phyloP scores from a whole-genome alignment of 2,888 invertebrate species.

The Chalcis sispes region DNA sequence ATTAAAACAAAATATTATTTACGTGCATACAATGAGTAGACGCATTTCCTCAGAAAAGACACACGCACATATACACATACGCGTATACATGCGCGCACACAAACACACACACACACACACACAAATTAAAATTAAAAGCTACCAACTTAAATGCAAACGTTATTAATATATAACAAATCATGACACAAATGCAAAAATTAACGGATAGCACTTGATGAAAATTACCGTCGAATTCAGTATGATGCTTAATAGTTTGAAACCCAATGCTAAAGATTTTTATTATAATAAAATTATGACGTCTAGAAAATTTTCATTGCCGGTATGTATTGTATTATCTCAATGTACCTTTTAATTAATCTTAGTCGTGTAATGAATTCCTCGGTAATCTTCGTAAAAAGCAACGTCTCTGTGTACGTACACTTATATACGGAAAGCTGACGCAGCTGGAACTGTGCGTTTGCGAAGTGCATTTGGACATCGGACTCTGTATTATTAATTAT shows the following conservation, averaged over 20 bases:
- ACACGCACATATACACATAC: conserved; percentile 34
- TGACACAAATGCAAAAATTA: too few species aligned
- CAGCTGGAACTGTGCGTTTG: conserved; percentile 11
- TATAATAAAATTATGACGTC: too few species aligned
- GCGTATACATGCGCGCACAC: not conserved
- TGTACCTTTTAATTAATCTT: conserved; percentile 8
- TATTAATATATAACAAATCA: too few species aligned
- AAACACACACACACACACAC: not conserved
- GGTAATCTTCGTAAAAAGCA: conserved; percentile 3
- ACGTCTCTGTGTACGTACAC: conserved; percentile 11
- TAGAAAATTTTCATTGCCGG: too few species aligned
- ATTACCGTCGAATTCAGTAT: too few species aligned
- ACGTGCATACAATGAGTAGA: conserved; percentile 49
- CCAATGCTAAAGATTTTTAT: too few species aligned
- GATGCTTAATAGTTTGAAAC: too few species aligned
- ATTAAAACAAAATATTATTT: conserved; percentile 61
- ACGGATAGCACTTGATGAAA: too few species aligned
- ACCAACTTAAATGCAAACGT: too few species aligned
- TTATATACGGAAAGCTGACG: not conserved
- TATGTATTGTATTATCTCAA: not conserved
- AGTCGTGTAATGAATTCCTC: not conserved
- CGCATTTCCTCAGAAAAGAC: not conserved
- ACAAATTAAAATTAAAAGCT: too few species aligned
- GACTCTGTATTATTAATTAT: conserved; percentile 39
- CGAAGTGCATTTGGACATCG: conserved; percentile 26